These are phyloP conservation scores for Helicoverpa armigera DNA, from an alignment of 1,140 invertebrate genomes.

Conservation along the genomic window DNA sequence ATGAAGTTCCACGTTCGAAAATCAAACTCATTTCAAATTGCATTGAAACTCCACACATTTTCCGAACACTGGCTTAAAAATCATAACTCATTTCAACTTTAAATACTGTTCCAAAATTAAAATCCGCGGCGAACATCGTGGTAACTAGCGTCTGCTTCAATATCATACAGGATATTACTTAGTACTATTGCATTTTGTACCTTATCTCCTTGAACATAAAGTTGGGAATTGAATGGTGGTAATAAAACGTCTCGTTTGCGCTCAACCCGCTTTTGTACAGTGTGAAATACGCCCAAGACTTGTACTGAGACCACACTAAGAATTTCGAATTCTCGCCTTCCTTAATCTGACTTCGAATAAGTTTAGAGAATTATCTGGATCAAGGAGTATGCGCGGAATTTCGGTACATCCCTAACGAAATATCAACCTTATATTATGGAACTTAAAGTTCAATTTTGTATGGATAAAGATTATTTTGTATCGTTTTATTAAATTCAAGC, in stretches of 20 bases:
- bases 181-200: not conserved
- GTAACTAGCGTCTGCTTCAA: constrained; percentile 31
- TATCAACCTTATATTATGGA: constrained; percentile 14
- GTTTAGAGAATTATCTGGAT: constrained; percentile 37
- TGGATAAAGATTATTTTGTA: not conserved
- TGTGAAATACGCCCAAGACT: constrained; percentile 34
- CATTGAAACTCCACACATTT: too few relatives aligned
- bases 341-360: constrained; percentile 44
- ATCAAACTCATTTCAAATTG: constrained; percentile 19
- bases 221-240: not conserved
- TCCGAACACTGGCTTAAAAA: constrained; percentile 15
- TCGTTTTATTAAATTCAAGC: constrained; percentile 25
- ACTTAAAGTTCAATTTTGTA: constrained; percentile 13
- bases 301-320: constrained; percentile 39
- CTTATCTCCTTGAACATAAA: not conserved
- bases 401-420: constrained; percentile 16
- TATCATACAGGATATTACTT: not conserved
- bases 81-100: constrained; percentile 24
- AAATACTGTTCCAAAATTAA: constrained; percentile 33
- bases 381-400: constrained; percentile 26
- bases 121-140: constrained; percentile 16
- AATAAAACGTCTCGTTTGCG: not conserved
- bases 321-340: constrained; percentile 37
- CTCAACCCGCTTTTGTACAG: constrained; percentile 4
- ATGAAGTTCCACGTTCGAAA: not conserved